A percentile compares a stretch with the other conserved stretches of the same genome.
Evolutionary conservation across 1,140 invertebrate genomes (phyloP).

Genomic region (Spodoptera frugiperda): DNA sequence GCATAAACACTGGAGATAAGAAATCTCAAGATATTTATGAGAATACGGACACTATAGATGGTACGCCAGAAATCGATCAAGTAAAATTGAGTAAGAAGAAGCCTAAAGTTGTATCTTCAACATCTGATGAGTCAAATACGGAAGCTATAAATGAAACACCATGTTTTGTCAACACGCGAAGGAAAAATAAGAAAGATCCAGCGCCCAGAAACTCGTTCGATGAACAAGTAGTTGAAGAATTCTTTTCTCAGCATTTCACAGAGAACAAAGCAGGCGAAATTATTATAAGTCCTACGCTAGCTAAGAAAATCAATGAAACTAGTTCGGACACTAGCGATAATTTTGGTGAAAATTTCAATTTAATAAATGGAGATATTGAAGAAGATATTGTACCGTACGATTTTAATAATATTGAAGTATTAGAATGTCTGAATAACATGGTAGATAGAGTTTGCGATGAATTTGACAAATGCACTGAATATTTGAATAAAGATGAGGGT

Average conservation of each 20-base stretch:
- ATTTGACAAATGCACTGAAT: constrained; percentile 63
- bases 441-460: constrained; percentile 71
- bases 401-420: constrained; percentile 59
- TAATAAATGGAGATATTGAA: constrained; percentile 31
- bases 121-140: constrained; percentile 67
- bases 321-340: constrained; percentile 65
- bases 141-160: constrained; percentile 63
- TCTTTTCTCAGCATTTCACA: constrained; percentile 66
- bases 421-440: constrained; percentile 68
- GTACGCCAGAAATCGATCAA: constrained; percentile 37
- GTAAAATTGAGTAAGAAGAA: constrained; percentile 21
- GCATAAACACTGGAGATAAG: constrained; percentile 55
- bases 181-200: constrained; percentile 39
- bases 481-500: constrained; percentile 47
- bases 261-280: constrained; percentile 59
- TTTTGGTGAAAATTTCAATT: constrained; percentile 49
- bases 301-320: constrained; percentile 70
- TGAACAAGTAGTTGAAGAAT: constrained; percentile 62
- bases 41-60: constrained; percentile 53
- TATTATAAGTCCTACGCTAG: constrained; percentile 67
- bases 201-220: constrained; percentile 41
- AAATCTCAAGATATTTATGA: constrained; percentile 38
- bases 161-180: constrained; percentile 52
- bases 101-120: constrained; percentile 39
- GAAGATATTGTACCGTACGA: constrained; percentile 14